phyloP scores from a whole-genome alignment of 2,888 invertebrate genomes.

The Lamproptera curius region DNA sequence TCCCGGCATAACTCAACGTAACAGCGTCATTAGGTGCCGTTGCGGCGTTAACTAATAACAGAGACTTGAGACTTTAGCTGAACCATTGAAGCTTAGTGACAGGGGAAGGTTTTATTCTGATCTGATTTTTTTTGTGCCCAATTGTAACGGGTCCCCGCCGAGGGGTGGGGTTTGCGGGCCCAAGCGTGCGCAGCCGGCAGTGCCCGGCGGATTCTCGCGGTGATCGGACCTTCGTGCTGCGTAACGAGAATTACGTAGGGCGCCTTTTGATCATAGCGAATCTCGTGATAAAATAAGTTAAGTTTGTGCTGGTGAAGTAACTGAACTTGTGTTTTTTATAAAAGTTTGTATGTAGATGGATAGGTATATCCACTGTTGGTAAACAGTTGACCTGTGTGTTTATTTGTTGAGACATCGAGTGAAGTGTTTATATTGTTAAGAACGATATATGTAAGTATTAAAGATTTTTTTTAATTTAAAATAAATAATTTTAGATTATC shows the following conservation, averaged over 20 bases:
- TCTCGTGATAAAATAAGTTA: constrained; percentile 11
- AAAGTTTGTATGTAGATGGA: not conserved
- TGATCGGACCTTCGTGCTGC: constrained; percentile 35
- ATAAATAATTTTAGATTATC: no score
- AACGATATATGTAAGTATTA: constrained; percentile 17
- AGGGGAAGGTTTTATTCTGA: constrained; percentile 64
- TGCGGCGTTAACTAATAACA: constrained; percentile 59
- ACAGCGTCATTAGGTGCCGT: constrained; percentile 54
- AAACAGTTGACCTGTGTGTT: constrained; percentile 2
- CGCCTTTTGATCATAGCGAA: constrained; percentile 42
- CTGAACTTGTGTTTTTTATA: not conserved
- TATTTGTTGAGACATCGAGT: constrained; percentile 33
- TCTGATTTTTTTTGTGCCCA: constrained; percentile 59
- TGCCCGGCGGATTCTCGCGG: constrained; percentile 47
- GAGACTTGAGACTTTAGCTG: constrained; percentile 53
- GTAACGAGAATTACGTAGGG: constrained; percentile 47
- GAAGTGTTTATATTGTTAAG: constrained; percentile 38
- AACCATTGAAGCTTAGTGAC: constrained; percentile 63
- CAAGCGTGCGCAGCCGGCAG: constrained; percentile 73
- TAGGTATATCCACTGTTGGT: not conserved
- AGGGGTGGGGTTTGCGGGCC: constrained; percentile 55
- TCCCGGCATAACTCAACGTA: constrained; percentile 47
- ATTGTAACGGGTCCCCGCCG: constrained; percentile 41
- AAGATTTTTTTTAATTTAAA: no score
- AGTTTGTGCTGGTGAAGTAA: constrained; percentile 13